Percentiles rank a stretch among this genome's conserved stretches.
These are phyloP conservation scores for Lepidonotus clava DNA, from an alignment of 2,888 invertebrate species.

Conservation along the genomic window DNA sequence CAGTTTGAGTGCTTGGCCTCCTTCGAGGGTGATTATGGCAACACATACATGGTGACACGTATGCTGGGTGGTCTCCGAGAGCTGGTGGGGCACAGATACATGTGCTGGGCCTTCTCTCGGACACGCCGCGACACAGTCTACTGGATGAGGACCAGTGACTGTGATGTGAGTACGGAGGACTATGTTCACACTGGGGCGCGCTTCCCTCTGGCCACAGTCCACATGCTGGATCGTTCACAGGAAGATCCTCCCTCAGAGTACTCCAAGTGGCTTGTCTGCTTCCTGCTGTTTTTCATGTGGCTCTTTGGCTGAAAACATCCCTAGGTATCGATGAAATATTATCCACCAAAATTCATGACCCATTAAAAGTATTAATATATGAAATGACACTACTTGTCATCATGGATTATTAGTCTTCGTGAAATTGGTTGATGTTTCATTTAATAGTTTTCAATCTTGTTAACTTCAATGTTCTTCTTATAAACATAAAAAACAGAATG, in stretches of 20 bases:
- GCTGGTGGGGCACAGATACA: not conserved
- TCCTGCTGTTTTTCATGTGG: slow-evolving; percentile 7
- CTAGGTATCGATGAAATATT: not conserved
- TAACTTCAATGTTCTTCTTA: no score
- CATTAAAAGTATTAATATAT: not conserved
- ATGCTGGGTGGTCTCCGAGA: slow-evolving; percentile 1
- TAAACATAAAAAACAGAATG: no score
- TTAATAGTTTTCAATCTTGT: no score
- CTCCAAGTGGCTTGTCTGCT: slow-evolving; percentile 40
- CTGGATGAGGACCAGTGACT: slow-evolving; percentile 43
- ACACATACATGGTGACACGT: not conserved
- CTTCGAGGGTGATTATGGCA: slow-evolving; percentile 16
- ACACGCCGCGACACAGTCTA: not conserved
- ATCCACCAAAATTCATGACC: not conserved
- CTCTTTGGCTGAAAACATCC: slow-evolving; percentile 8
- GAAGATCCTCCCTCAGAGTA: not conserved
- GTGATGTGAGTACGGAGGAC: slow-evolving; percentile 42
- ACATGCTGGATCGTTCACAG: not conserved
- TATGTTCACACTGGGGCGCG: not conserved
- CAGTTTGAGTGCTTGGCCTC: slow-evolving; percentile 31
- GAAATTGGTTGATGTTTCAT: no score
- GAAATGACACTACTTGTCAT: not conserved
- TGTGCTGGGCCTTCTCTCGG: slow-evolving; percentile 39
- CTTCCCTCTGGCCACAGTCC: not conserved
- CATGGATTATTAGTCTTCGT: no score